phyloP scores from a whole-genome alignment of 1,140 invertebrate genomes.

The Drosophila littoralis region DNA sequence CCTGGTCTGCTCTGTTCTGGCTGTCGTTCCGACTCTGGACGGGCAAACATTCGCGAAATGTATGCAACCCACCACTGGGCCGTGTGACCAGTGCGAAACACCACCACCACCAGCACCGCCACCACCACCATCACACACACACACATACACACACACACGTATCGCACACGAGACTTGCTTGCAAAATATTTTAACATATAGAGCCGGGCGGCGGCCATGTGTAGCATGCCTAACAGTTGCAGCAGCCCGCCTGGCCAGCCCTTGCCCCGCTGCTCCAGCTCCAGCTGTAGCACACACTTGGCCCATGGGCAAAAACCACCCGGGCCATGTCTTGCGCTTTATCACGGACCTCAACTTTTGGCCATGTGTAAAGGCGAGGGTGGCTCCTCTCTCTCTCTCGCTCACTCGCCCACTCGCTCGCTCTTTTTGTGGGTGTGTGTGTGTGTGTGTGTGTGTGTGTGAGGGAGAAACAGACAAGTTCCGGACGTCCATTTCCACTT shows the following conservation, averaged over 20 bases:
- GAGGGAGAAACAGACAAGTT: too few relatives aligned
- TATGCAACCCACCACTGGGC: constrained; percentile 69
- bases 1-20: neutral
- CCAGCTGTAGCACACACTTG: neutral
- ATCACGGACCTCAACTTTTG: constrained; percentile 61
- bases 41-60: constrained; percentile 71
- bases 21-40: neutral
- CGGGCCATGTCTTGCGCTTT: constrained; percentile 45
- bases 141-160: constrained; percentile 1
- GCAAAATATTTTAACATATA: constrained; percentile 50
- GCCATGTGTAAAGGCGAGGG: constrained; percentile 77
- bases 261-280: neutral
- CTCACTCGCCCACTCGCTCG: neutral
- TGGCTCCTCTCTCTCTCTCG: constrained; percentile 49
- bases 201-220: constrained; percentile 43
- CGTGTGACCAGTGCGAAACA: constrained; percentile 67
- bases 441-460: too few relatives aligned
- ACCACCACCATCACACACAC: constrained; percentile 9
- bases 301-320: constrained; percentile 55
- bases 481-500: too few relatives aligned
- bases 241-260: constrained; percentile 26
- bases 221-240: constrained; percentile 30
- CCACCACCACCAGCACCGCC: constrained; percentile 21
- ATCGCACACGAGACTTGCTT: constrained; percentile 33
- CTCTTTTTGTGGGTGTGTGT: too few relatives aligned